phyloP scores from a whole-genome alignment of 1,140 invertebrate genomes.

The Reticulitermes speratus region DNA sequence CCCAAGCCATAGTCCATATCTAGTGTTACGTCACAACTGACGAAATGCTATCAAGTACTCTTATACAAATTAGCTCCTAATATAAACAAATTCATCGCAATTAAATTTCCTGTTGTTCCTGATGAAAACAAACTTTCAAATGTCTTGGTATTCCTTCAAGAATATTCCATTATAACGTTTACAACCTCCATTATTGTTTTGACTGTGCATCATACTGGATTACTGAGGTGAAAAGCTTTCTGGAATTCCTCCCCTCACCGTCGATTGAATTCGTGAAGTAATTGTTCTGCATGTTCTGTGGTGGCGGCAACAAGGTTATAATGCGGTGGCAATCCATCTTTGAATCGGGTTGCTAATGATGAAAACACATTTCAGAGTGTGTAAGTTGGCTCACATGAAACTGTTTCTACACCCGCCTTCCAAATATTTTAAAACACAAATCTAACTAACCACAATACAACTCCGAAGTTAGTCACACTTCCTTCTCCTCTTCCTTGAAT shows the following conservation, averaged over 20 bases:
- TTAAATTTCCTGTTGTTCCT: too few species aligned
- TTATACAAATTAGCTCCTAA: too few species aligned
- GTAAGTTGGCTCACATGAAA: background rate
- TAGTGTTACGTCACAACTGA: too few species aligned
- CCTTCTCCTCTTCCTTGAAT: background rate
- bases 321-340: slow-evolving; percentile 1
- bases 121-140: too few species aligned
- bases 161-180: too few species aligned
- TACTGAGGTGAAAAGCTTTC: background rate
- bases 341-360: background rate
- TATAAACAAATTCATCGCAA: too few species aligned
- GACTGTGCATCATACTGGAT: background rate
- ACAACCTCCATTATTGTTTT: background rate
- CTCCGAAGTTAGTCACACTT: background rate
- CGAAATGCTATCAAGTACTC: too few species aligned
- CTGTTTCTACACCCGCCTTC: background rate
- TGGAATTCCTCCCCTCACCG: background rate
- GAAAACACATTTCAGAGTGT: background rate
- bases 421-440: background rate
- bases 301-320: background rate
- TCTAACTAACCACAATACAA: slow-evolving; percentile 16
- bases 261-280: background rate
- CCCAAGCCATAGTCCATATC: too few species aligned
- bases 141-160: too few species aligned
- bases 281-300: background rate